These are phyloP conservation scores for Agonopterix heracliana DNA, from an alignment of 2,888 invertebrate genomes.

Conservation along the genomic window DNA sequence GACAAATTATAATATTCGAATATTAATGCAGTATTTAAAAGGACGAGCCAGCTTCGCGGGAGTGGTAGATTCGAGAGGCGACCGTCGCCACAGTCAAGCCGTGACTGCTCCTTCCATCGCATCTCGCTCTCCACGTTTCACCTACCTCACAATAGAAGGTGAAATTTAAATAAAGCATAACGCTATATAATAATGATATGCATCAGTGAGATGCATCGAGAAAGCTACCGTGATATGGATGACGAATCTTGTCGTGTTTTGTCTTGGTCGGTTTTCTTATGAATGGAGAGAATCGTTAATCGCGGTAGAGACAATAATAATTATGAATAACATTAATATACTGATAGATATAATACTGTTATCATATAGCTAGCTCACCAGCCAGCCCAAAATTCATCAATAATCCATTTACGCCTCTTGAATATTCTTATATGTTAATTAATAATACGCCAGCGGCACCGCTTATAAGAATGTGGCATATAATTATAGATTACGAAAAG, in stretches of 20 bases:
- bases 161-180: constrained; percentile 75
- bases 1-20: constrained; percentile 31
- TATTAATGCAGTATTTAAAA: constrained; percentile 29
- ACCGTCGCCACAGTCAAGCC: constrained; percentile 52
- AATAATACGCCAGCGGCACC: too few relatives aligned
- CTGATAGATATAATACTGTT: too few relatives aligned
- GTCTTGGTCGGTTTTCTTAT: too few relatives aligned
- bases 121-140: constrained; percentile 65
- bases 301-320: too few relatives aligned
- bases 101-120: constrained; percentile 65
- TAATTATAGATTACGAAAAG: too few relatives aligned
- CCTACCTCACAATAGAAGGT: constrained; percentile 73
- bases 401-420: too few relatives aligned
- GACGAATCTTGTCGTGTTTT: background rate
- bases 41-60: constrained; percentile 23
- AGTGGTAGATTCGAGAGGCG: constrained; percentile 40
- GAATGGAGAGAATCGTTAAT: too few relatives aligned
- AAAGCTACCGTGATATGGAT: constrained; percentile 38
- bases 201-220: constrained; percentile 63
- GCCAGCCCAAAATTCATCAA: too few relatives aligned
- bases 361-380: too few relatives aligned
- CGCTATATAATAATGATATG: constrained; percentile 55
- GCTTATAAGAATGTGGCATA: too few relatives aligned
- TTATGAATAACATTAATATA: too few relatives aligned
- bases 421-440: too few relatives aligned